Evolutionary conservation across 2,888 invertebrate genomes (phyloP), one percentile per base, ranked within the genome.

Genomic region (Drosophila paracracens): DNA sequence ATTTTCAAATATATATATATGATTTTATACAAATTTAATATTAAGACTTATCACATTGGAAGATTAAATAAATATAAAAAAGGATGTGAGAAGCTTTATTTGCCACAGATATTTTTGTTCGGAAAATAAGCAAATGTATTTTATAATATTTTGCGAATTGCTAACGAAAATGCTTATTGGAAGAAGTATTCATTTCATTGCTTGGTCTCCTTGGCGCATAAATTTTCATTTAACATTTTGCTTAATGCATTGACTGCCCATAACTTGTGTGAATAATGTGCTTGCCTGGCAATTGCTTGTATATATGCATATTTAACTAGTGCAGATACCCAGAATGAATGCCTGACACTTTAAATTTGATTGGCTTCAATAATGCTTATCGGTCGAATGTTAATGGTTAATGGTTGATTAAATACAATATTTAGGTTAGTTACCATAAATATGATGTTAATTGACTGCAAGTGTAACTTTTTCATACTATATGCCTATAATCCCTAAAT

Each of bases 221-320:
- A 73, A 76, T 78, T 78, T 64, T 51, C 40, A 40, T 72, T 76
- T 48, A 70, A 65, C 46, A 65, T 62, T 58, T 59, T 58, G 43
- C 58, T 70, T 56, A 77, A 65, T 58, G 73, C 78, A 77, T 71
- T 27, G 73, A 53, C 54, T 66, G 66, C 50, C 27, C 62, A 66
- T 76, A 66, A 77, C 33, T 75, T 43, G 48, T 53, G 16, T 36
- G 52, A 56, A 50, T 60, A 73, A 78, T 78, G 59, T 63, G 67
- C 53, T 54, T 57, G 79, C 4, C 40, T 25, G 63, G 79, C 63
- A 57, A 63, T 63, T 73, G 27, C 71, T 50, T 36, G 10, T 29
- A 29, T 67, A 35, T 67, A 27, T 56, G 38, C n/a, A n/a, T 7
- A 54, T 38, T 29, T 25, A 18, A 43, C 31, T 58, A 5, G 35